Conservation (phyloP, 2,888 invertebrate genomes). For the Buathra laborator region DNA sequence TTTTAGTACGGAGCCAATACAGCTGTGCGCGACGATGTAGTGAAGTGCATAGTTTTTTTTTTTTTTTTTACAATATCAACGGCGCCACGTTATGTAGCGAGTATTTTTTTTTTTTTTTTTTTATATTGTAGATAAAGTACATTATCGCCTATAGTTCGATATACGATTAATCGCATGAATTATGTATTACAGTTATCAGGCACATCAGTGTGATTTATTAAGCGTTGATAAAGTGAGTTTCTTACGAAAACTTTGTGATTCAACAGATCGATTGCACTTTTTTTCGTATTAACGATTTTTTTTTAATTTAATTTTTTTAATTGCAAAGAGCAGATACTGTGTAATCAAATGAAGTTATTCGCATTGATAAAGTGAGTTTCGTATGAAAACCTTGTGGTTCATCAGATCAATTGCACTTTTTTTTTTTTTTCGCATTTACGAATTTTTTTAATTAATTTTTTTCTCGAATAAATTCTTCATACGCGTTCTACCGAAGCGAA, state of each 20-base stretch:
- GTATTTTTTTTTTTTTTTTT: constrained; percentile 10
- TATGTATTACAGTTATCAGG: constrained; percentile 56
- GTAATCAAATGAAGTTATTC: neutral
- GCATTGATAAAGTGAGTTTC: too few species aligned
- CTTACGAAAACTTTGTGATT: constrained; percentile 18
- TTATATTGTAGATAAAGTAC: neutral
- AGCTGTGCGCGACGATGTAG: constrained; percentile 29
- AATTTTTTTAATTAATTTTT: too few species aligned
- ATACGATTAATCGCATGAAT: constrained; percentile 16
- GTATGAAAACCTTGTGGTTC: too few species aligned
- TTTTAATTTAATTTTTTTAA: neutral
- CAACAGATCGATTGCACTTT: constrained; percentile 28
- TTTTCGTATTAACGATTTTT: neutral
- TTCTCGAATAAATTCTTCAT: neutral
- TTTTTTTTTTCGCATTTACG: too few species aligned
- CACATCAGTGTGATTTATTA: constrained; percentile 51
- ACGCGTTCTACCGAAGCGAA: neutral
- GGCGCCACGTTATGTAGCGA: constrained; percentile 1
- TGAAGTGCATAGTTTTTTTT: constrained; percentile 6
- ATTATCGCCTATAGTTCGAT: constrained; percentile 32
- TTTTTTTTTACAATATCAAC: constrained; percentile 38
- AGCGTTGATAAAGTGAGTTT: constrained; percentile 41
- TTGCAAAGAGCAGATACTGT: constrained; percentile 22
- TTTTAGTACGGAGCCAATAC: neutral
- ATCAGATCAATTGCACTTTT: too few species aligned